Percentiles rank a stretch among this genome's conserved stretches.
phyloP scores from a whole-genome alignment of 2,113 vertebrate species.

The Silurus glanis region DNA sequence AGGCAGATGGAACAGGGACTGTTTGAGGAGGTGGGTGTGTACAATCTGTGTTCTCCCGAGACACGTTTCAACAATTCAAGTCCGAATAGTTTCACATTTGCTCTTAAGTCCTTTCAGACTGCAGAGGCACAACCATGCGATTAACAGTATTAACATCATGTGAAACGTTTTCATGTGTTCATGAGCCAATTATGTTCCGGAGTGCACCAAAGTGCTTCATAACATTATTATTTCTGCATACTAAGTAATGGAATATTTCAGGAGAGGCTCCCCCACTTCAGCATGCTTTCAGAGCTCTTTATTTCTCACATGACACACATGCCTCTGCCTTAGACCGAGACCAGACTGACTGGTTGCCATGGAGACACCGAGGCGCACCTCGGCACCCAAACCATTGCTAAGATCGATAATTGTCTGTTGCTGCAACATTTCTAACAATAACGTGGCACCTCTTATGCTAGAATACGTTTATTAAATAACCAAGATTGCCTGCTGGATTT shows the following conservation, averaged over 20 bases:
- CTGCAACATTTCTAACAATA: conserved; percentile 53
- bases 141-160: background rate
- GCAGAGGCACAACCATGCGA: background rate
- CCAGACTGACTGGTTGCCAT: conserved; percentile 66
- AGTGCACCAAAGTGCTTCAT: background rate
- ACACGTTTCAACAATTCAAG: background rate
- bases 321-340: conserved; percentile 29
- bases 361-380: conserved; percentile 62
- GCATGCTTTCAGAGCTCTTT: conserved; percentile 22
- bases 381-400: conserved; percentile 60
- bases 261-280: background rate
- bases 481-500: conserved; percentile 24
- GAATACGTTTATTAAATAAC: conserved; percentile 43
- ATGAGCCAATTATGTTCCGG: background rate
- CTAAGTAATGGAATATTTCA: conserved; percentile 25
- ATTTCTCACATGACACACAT: conserved; percentile 39
- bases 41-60: conserved; percentile 13
- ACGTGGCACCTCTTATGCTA: conserved; percentile 39
- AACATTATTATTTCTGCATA: background rate
- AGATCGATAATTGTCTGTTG: conserved; percentile 60
- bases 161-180: background rate
- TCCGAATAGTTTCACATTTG: background rate
- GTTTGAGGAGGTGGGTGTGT: conserved; percentile 6
- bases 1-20: background rate
- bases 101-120: background rate